These are phyloP conservation scores for Chamaetylas fuelleborni DNA, from an alignment of 2,113 vertebrate species.

Conservation along the genomic window DNA sequence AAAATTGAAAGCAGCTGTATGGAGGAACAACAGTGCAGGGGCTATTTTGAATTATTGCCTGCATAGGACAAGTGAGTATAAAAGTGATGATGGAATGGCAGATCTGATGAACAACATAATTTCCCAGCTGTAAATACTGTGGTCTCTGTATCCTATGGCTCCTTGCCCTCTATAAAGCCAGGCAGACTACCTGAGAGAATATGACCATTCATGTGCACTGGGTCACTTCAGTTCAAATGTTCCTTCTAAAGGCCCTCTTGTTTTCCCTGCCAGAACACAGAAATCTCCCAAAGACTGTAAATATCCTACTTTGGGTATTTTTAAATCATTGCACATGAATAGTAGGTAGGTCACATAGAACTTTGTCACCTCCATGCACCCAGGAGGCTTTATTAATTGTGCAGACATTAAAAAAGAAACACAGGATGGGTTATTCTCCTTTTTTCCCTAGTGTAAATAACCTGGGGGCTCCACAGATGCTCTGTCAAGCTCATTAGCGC, in stretches of 20 bases:
- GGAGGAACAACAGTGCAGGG: neutral
- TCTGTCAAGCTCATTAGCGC: rapidly evolving
- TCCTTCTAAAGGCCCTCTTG: neutral
- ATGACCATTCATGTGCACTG: neutral
- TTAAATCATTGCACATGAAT: neutral
- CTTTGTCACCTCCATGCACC: neutral
- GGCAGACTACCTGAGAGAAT: neutral
- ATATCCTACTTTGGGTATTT: neutral
- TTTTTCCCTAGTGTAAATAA: neutral
- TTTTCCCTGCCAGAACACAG: neutral
- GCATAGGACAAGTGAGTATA: neutral
- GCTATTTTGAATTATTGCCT: neutral
- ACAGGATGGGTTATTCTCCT: neutral
- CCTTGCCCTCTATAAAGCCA: neutral
- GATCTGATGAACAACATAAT: neutral
- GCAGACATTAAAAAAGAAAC: neutral
- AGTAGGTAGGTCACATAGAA: neutral
- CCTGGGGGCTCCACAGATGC: neutral
- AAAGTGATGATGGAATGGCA: neutral
- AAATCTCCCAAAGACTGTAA: neutral
- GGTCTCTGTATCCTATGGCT: neutral
- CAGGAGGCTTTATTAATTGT: neutral
- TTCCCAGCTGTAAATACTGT: neutral
- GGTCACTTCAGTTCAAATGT: neutral
- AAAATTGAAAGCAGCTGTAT: neutral